Base-by-base conservation (phyloP, 2,113 vertebrate genomes). In the Brienomyrus longianalis region DNA sequence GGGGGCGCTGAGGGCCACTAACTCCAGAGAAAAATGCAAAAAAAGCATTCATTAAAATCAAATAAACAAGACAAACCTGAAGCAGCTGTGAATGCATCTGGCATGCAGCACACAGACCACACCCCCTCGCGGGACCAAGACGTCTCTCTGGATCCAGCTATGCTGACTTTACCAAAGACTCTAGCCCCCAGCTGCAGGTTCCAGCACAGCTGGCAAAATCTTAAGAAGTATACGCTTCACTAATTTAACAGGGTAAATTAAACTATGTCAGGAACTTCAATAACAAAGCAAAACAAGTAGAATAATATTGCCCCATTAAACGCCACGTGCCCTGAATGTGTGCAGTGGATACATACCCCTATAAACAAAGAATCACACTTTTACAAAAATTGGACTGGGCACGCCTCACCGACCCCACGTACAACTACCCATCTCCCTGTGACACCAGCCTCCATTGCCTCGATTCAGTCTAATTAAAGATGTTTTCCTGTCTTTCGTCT, bases 401-500 rank as follows among this genome's bases (percentile, higher is more conserved):
- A 59, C 31, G 8, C 35, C 10, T 13, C 84, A 77, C 85, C 39
- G 27, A n/a, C 85, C 62, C 27, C 59, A 54, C 1, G 54, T 52
- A 39, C 45, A 27, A 5, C 45, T 59, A 51, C 31, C n/a, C 48
- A 23, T 19, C 83, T 87, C 31, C 39, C 89, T 11, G 54, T 39
- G 31, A 86, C 89, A 31, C 43, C 59, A n/a, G 83, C 43, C 54
- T 17, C n/a, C n/a, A 70, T 31, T 3, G 83, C 54, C 66, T 51
- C 31, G 6, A 74, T 87, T 87, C 50, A 74, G 51, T 87, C 89
- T 59, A 77, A 90, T 87, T 87, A 87, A 66, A 87, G 85, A 52
- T n/a, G 66, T 56, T 52, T 80, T 35, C 47, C 11, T 87, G n/a
- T 23, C 31, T 27, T 66, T 45, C 43, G 23, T 13, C 9, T 31